These are phyloP conservation scores for Chelonoidis abingdonii DNA, from an alignment of 2,113 vertebrate species.

Conservation along the genomic window DNA sequence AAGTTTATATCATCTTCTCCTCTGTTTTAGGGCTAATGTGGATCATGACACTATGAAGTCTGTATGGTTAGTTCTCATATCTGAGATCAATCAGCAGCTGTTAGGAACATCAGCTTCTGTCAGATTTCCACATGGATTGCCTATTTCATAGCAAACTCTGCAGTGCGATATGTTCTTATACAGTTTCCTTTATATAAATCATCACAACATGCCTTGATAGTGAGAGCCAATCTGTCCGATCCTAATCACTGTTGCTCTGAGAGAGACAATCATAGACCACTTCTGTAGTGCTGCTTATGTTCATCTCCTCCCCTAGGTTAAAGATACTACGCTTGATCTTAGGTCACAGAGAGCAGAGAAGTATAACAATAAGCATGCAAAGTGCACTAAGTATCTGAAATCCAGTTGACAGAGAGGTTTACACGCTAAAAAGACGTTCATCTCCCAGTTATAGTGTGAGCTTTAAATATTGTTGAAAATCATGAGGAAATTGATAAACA, in stretches of 20 bases:
- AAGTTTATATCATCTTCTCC: conserved; percentile 27
- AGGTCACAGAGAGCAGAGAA: too few species aligned
- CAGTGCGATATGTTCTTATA: background rate
- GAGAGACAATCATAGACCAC: background rate
- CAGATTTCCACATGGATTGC: background rate
- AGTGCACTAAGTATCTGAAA: background rate
- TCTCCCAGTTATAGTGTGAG: background rate
- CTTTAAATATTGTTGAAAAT: conserved; percentile 23
- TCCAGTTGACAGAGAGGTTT: accelerated
- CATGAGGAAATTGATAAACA: background rate
- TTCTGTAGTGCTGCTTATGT: background rate
- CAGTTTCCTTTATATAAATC: background rate
- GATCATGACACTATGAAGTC: background rate
- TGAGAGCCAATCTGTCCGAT: background rate
- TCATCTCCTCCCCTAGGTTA: background rate
- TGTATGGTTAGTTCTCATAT: background rate
- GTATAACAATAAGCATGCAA: background rate
- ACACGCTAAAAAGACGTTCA: background rate
- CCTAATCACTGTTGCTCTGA: background rate
- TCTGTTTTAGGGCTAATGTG: background rate
- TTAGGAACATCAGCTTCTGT: background rate
- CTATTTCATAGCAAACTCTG: background rate
- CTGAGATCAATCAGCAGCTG: background rate
- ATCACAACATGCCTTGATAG: background rate
- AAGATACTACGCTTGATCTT: background rate